Evolutionary conservation across 2,113 vertebrate species (phyloP).

Genomic region (Aspiorhynchus laticeps): DNA sequence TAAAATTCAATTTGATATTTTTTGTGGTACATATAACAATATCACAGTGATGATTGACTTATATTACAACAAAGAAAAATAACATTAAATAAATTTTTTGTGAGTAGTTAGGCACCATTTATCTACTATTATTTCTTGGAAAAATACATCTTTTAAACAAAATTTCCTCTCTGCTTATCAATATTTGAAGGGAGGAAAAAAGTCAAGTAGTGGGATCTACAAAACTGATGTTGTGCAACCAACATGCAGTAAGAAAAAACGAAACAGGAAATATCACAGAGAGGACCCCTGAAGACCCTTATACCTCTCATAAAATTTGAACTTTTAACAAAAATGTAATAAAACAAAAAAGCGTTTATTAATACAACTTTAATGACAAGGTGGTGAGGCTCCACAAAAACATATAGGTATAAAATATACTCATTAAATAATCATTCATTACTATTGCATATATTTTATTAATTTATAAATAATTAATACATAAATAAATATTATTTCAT

Average conservation of each 20-base stretch:
- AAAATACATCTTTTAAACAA: background rate
- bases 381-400: background rate
- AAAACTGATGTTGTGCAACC: background rate
- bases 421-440: background rate
- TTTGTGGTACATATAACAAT: background rate
- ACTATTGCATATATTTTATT: background rate
- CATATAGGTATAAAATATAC: background rate
- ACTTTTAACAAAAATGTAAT: background rate
- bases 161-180: background rate
- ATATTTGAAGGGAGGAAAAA: background rate
- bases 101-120: too few species aligned
- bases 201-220: background rate
- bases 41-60: background rate
- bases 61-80: background rate
- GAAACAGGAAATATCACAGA: background rate
- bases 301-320: background rate
- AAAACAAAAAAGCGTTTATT: too few species aligned
- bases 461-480: too few species aligned
- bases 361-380: background rate
- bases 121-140: too few species aligned
- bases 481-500: too few species aligned
- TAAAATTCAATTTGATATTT: background rate
- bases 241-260: background rate
- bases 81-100: too few species aligned
- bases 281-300: background rate